Evolutionary conservation across 2,888 invertebrate species (phyloP), one percentile per base, ranked within the genome.

Genomic region (Melieria crassipennis): DNA sequence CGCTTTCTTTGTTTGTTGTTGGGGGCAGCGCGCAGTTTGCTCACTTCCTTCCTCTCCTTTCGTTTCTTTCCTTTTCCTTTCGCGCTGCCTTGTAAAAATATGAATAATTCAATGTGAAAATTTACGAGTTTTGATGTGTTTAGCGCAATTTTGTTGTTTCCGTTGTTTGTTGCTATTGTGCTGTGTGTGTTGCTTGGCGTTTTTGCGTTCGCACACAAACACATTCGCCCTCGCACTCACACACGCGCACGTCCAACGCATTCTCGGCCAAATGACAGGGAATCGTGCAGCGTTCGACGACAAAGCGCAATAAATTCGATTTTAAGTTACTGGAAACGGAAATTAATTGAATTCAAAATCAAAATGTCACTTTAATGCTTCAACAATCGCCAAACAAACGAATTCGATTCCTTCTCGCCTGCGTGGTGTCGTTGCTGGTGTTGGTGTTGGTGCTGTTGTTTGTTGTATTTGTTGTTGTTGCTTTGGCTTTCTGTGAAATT

Each of bases 261-360:
- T 1, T 0, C 16, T 16, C 16, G n/a, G n/a, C n/a, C n/a, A 16
- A 16, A 16, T 16, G 16, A 16, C 16, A 30, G 30, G 30, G 30
- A 30, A 30, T 30, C 30, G 30, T 30, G 30, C 1, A 30, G 30
- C 30, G 3, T 30, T 30, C 2, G 3, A 3, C 30, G 30, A 30
- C 3, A 30, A 30, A 3, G 30, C 30, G 30, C 30, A 30, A 30
- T 42, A 9, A 10, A 13, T 7, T 9, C n/a, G 47, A 57, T 42
- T 47, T n/a, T 48, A 11, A 7, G 11, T 48, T 66, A 56, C 63
- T 30, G 52, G 47, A 55, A 66, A 61, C 58, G 66, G 66, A 73
- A 71, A 73, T 73, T 63, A 73, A 71, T 69, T 69, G 50, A 69
- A 66, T 66, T 65, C 66, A 61, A 65, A 71, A 71, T 66, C 65